Evolutionary conservation across 2,113 vertebrate species (phyloP), one percentile per base, ranked within the genome.

Genomic region (Xiphorhynchus elegans): DNA sequence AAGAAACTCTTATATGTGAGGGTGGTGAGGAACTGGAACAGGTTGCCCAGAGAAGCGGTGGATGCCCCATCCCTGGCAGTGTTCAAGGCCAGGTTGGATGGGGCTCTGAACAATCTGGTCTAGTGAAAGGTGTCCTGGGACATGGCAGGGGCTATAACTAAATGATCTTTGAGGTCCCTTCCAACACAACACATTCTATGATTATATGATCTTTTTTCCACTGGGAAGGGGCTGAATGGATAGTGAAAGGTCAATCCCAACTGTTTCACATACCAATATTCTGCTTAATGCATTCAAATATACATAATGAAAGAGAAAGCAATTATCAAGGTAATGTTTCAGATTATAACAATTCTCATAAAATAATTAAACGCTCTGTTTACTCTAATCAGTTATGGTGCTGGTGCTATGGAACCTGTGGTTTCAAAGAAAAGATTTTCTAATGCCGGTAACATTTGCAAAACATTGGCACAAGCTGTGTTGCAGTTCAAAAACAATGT

Each of bases 241-340:
- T 56, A 67, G 14, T 33, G 31, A 91, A 94, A 86, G 18, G 72
- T 63, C 72, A 90, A 16, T 67, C 7, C 18, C 7, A 52, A 17
- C 20, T 70, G 35, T 11, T 84, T 80, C 56, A 37, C 2, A 4
- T 24, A 67, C 8, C 26, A 72, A 23, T 56, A 74, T 63, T 85
- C 55, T 78, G 24, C 8, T 21, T 77, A 67, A n/a, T 39, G 9
- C 17, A 29, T 64, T 23, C 23, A 62, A 76, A 84, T 10, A 26
- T 33, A 17, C 10, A 20, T 35, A 70, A 55, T 37, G 23, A 84
- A 93, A 90, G 9, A 40, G 15, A 89, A 74, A 92, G 10, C 19
- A 92, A 84, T 81, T 89, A 81, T 40, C 39, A 79, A 46, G 17
- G 25, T 58, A 93, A 79, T 20, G 78, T 84, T 90, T 90, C 49